A percentile compares a stretch with the other conserved stretches of the same genome.
These are phyloP conservation scores for Operophtera brumata DNA, from an alignment of 2,888 invertebrate genomes.

Conservation along the genomic window DNA sequence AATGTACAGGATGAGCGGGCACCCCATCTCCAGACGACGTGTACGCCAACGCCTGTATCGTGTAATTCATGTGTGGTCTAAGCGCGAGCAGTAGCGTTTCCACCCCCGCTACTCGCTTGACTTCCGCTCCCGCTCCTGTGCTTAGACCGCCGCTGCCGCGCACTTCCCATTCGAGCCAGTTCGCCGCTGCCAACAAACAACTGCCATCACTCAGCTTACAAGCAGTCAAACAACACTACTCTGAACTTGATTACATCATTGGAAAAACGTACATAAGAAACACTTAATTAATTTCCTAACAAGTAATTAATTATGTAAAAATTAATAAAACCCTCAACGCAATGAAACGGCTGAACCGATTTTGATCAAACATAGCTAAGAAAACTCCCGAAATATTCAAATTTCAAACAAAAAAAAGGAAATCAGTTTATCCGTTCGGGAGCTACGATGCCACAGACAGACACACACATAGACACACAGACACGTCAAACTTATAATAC, in stretches of 20 bases:
- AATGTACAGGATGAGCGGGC: constrained; percentile 87
- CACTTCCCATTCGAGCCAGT: constrained; percentile 76
- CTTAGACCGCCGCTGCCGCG: constrained; percentile 56
- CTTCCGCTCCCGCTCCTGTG: constrained; percentile 80
- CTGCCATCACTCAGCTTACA: constrained; percentile 75
- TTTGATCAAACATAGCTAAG: too few relatives aligned
- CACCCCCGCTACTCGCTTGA: constrained; percentile 88
- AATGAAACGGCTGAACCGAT: too few relatives aligned
- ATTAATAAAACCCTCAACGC: too few relatives aligned
- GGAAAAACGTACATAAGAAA: not conserved
- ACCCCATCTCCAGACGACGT: constrained; percentile 93
- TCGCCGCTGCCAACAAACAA: constrained; percentile 77
- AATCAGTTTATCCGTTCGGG: too few relatives aligned
- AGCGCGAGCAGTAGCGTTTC: constrained; percentile 90
- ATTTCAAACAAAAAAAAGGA: too few relatives aligned
- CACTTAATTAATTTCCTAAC: too few relatives aligned
- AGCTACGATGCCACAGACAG: too few relatives aligned
- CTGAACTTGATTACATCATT: constrained; percentile 1
- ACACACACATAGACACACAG: too few relatives aligned
- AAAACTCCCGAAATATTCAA: too few relatives aligned
- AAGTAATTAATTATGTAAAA: too few relatives aligned
- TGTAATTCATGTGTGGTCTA: constrained; percentile 92
- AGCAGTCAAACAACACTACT: constrained; percentile 35
- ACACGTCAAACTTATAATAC: too few relatives aligned
- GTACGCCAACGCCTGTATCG: constrained; percentile 90